Base-by-base conservation (phyloP, 1,140 invertebrate species). In the Diabrotica undecimpunctata region DNA sequence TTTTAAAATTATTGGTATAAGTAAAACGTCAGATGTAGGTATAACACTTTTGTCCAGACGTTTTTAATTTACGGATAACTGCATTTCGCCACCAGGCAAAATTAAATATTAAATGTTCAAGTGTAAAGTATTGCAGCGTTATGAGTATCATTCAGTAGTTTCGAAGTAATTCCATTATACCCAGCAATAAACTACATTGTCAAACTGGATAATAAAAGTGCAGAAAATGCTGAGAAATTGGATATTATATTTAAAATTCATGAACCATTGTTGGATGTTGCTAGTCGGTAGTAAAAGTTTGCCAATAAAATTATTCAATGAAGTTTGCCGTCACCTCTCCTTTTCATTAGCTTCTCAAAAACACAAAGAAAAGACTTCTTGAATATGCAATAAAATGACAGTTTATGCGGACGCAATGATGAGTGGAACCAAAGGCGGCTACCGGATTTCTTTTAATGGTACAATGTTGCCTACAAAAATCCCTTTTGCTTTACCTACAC, bases 171-270 rank as follows among this genome's bases (percentile, higher is more conserved):
- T 46, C 41, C 41, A 46, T 46, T 46, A 46, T 46, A 46, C 41
- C n/a, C 41, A 46, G 41, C 41, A 46, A 46, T 46, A 46, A 46
- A 46, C 41, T 46, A 46, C 41, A 46, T 46, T 46, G 41, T 46
- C 41, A 46, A 46, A 46, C 41, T n/a, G 41, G 41, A n/a, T 46
- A 46, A 46, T 46, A 46, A 46, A 46, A 46, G 41, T 46, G 41
- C 41, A 46, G 41, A 46, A 46, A 46, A 46, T 46, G 41, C 41
- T 46, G 41, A 46, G 41, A 46, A 46, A 46, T 46, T 46, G 41
- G 41, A 46, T 46, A 46, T 46, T 46, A 46, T 46, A 46, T 46
- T 46, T 46, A 46, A 46, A 46, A 46, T 46, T 46, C 41, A 46
- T 46, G 41, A 46, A 46, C 41, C 41, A 46, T 46, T 46, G 41